Percentiles rank a stretch among this genome's conserved stretches.
Conservation (phyloP, 1,140 invertebrate genomes). For the Cherax destructor region DNA sequence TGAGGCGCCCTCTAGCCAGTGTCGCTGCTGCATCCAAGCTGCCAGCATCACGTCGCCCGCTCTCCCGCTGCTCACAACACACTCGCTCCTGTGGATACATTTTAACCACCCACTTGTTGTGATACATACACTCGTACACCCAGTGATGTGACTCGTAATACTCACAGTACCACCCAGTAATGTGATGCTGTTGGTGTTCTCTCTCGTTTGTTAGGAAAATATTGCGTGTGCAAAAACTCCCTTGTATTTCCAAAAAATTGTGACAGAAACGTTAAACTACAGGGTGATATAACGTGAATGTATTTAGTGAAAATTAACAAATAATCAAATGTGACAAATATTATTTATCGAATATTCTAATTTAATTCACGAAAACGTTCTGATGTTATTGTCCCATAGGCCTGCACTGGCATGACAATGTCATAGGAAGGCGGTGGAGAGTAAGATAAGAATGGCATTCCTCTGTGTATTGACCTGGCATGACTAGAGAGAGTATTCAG, state of each 20-base stretch:
- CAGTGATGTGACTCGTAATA: neutral
- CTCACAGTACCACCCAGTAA: neutral
- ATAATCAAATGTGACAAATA: neutral
- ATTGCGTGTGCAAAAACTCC: no score
- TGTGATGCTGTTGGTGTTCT: neutral
- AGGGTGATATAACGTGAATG: neutral
- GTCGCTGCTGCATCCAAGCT: constrained; percentile 39
- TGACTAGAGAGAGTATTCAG: neutral
- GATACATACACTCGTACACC: neutral
- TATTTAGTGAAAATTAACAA: neutral
- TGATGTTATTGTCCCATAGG: neutral
- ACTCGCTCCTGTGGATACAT: constrained; percentile 14
- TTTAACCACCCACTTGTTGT: neutral
- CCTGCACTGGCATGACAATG: neutral
- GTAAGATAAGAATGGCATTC: neutral
- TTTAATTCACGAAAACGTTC: no score
- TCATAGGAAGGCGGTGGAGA: neutral
- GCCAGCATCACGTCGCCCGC: constrained; percentile 21
- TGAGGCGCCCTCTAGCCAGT: constrained; percentile 60
- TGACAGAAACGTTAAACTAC: neutral
- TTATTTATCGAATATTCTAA: neutral
- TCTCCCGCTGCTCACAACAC: constrained; percentile 19
- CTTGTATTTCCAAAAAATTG: neutral
- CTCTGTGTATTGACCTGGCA: neutral
- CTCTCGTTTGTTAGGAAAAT: no score